These are phyloP conservation scores for Agonum fuliginosum DNA, from an alignment of 2,888 invertebrate genomes.

Conservation along the genomic window DNA sequence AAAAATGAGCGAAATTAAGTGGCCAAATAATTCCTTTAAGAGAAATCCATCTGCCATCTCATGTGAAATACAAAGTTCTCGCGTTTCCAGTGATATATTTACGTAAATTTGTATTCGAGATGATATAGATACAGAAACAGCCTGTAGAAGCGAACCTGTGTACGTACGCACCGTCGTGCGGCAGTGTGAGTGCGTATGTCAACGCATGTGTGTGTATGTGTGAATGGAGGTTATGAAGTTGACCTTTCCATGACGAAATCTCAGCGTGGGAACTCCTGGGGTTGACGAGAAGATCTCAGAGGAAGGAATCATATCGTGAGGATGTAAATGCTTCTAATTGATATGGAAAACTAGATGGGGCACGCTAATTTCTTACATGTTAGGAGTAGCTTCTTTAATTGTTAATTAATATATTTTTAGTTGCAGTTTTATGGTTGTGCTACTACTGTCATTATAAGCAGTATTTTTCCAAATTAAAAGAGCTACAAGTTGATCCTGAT, in stretches of 20 bases:
- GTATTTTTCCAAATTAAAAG: too few relatives aligned
- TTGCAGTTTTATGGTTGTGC: too few relatives aligned
- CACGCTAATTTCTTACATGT: too few relatives aligned
- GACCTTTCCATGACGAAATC: conserved; percentile 48
- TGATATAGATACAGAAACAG: conserved; percentile 26
- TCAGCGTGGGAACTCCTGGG: conserved; percentile 51
- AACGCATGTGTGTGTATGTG: conserved; percentile 19
- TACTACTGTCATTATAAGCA: too few relatives aligned
- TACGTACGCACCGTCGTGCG: not conserved
- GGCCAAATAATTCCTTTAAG: not conserved
- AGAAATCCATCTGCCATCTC: conserved; percentile 1
- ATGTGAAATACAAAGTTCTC: conserved; percentile 16
- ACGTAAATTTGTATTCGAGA: conserved; percentile 40
- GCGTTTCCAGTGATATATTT: conserved; percentile 29
- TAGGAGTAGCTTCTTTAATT: too few relatives aligned
- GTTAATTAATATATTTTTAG: too few relatives aligned
- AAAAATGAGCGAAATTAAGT: too few relatives aligned
- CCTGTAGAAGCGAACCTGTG: not conserved
- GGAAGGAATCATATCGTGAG: too few relatives aligned
- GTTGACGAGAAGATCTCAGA: too few relatives aligned
- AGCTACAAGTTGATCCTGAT: too few relatives aligned
- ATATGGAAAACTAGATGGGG: too few relatives aligned
- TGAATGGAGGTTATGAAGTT: conserved; percentile 45
- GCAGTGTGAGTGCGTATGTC: conserved; percentile 4
- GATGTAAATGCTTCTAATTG: too few relatives aligned